Evolutionary conservation across 2,113 vertebrate genomes (phyloP), one percentile per base, ranked within the genome.

Genomic region (Spilogale gracilis): DNA sequence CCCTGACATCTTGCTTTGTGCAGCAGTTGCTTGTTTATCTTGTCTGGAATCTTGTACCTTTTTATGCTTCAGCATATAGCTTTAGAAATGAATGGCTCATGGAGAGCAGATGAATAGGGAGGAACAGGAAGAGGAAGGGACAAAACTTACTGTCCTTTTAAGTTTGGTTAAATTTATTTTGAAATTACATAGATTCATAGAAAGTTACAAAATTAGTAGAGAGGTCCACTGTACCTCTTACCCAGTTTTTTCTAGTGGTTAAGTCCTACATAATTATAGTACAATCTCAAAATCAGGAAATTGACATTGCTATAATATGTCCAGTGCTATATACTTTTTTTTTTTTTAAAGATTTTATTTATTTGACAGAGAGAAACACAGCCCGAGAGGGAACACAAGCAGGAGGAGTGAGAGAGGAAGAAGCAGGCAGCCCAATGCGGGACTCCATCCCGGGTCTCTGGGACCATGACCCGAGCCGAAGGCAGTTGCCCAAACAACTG

Each of bases 271-370:
- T 92, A 56, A 88, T 61, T 83, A 2, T 61, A 85, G 32, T 73
- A 52, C n/a, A 90, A 30, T 85, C 14, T 88, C 61, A 89, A 61
- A 95, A 92, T 82, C 27, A 69, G 43, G 48, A 67, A 94, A 58
- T 79, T 73, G 54, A 56, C 60, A 56, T 61, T 56, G 38, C 54
- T 89, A 13, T 18, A 71, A 30, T 69, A 23, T 84, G 60, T 96
- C 9, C 8, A 32, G 1, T 56, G 23, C 69, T 79, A 30, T 43
- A 21, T 73, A 54, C 48, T 63, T 95, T 67, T n/a, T n/a, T n/a
- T n/a, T n/a, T n/a, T n/a, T n/a, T n/a, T 38, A 38, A 38, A 38
- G 38, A 38, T 38, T 38, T 38, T 38, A 38, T 38, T 38, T 38
- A 38, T 38, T 38, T 38, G 38, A 38, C 38, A 38, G 38, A 38